Conservation (phyloP, 30 jellyfish, hydroid and myxozoan species). For the Euphysa ruthae region DNA sequence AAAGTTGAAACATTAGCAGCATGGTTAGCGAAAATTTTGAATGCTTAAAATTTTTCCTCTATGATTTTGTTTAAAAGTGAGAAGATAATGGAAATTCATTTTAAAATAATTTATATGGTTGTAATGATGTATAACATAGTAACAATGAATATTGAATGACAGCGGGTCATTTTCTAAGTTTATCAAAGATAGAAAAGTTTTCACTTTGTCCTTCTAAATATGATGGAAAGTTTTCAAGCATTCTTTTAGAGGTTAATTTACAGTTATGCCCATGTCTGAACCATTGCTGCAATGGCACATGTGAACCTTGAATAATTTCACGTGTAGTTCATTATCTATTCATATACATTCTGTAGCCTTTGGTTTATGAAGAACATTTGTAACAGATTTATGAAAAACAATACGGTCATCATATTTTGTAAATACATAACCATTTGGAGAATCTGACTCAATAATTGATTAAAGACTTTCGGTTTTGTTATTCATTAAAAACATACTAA, state of each 20-base stretch:
- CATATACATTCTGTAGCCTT: background rate
- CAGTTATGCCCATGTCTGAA: background rate
- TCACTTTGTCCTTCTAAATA: background rate
- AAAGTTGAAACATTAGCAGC: background rate
- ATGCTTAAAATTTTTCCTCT: background rate
- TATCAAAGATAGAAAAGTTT: background rate
- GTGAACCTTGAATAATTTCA: background rate
- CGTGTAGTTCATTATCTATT: background rate
- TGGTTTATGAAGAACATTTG: background rate
- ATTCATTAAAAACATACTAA: background rate
- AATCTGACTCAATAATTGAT: background rate
- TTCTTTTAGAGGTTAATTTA: background rate
- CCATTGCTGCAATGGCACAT: background rate
- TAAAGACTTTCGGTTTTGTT: background rate
- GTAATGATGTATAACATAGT: background rate
- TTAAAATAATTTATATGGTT: background rate
- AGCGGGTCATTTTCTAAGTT: no score
- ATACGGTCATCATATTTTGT: background rate
- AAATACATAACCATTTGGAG: background rate
- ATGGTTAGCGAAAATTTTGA: background rate
- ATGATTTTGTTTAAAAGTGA: background rate
- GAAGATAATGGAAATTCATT: background rate
- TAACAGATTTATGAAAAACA: background rate
- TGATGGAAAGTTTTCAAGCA: background rate
- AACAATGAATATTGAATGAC: background rate